phyloP scores from a whole-genome alignment of 2,797 vertebrate genomes.

The Coracias cyanogaster region DNA sequence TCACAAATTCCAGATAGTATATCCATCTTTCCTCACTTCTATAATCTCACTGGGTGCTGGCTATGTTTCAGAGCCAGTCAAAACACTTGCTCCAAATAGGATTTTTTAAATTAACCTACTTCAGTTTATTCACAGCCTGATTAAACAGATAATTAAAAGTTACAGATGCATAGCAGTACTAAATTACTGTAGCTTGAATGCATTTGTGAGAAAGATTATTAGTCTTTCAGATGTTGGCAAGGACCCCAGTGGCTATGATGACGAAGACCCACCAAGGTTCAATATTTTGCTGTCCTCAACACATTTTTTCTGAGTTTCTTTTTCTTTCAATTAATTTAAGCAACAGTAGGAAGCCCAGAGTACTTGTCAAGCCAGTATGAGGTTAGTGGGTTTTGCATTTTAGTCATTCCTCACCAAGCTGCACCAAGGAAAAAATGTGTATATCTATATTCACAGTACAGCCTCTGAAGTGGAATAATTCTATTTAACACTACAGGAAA shows the following conservation, averaged over 20 bases:
- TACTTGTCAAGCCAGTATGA: conserved; percentile 20
- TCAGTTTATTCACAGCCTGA: conserved; percentile 74
- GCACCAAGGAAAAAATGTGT: background rate
- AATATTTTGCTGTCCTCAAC: conserved; percentile 41
- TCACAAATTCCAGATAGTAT: conserved; percentile 8
- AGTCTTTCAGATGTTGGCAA: conserved; percentile 19
- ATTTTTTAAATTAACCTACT: conserved; percentile 75
- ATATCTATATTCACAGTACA: background rate
- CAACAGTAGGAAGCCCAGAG: conserved; percentile 3
- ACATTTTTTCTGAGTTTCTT: background rate
- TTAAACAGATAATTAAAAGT: conserved; percentile 79
- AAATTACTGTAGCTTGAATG: conserved; percentile 62
- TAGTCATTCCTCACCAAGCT: background rate
- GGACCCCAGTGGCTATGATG: background rate
- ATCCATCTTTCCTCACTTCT: conserved; percentile 17
- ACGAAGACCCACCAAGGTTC: background rate
- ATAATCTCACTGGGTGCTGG: conserved; percentile 41
- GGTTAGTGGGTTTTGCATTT: background rate
- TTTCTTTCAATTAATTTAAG: conserved; percentile 52
- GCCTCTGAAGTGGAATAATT: conserved; percentile 47
- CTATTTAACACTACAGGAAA: conserved; percentile 48
- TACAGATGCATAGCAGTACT: conserved; percentile 59
- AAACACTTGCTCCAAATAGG: conserved; percentile 63
- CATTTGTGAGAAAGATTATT: conserved; percentile 49
- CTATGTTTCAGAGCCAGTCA: conserved; percentile 59